Percentiles rank a stretch among this genome's conserved stretches.
phyloP scores from a whole-genome alignment of 2,888 invertebrate genomes.

The Resseliella maxima region DNA sequence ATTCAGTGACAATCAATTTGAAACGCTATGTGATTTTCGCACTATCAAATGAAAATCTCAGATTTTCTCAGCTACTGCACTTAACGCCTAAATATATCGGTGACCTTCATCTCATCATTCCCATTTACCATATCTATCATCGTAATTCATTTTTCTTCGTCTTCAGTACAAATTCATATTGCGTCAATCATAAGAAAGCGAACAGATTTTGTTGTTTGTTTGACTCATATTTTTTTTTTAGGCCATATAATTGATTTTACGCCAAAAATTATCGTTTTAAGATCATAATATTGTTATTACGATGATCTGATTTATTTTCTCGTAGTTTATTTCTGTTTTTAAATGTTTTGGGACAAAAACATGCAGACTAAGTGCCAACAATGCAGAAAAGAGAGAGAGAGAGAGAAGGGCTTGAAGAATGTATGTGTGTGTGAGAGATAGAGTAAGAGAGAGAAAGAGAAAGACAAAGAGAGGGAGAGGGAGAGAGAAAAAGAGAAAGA shows the following conservation, averaged over 20 bases:
- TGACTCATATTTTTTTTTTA: background rate
- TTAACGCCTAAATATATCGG: conserved; percentile 37
- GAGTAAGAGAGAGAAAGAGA: background rate
- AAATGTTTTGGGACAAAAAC: background rate
- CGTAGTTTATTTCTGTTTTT: background rate
- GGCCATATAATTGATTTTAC: conserved; percentile 46
- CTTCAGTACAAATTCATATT: background rate
- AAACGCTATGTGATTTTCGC: background rate
- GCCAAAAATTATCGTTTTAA: conserved; percentile 9
- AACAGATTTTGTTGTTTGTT: background rate
- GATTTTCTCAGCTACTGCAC: background rate
- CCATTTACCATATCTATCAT: background rate
- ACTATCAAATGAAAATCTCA: background rate
- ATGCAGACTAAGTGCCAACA: no score
- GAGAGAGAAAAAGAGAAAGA: no score
- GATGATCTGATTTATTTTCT: background rate
- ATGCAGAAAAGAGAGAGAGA: no score
- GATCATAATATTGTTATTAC: conserved; percentile 3
- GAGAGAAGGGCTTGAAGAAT: no score
- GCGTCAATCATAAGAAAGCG: background rate
- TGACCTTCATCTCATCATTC: conserved; percentile 1
- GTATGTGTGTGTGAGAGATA: no score
- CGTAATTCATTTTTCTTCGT: background rate
- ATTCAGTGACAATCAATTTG: background rate
- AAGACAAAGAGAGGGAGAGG: no score